These are phyloP conservation scores for Ennomos erosarius DNA, from an alignment of 2,888 invertebrate species.

Conservation along the genomic window DNA sequence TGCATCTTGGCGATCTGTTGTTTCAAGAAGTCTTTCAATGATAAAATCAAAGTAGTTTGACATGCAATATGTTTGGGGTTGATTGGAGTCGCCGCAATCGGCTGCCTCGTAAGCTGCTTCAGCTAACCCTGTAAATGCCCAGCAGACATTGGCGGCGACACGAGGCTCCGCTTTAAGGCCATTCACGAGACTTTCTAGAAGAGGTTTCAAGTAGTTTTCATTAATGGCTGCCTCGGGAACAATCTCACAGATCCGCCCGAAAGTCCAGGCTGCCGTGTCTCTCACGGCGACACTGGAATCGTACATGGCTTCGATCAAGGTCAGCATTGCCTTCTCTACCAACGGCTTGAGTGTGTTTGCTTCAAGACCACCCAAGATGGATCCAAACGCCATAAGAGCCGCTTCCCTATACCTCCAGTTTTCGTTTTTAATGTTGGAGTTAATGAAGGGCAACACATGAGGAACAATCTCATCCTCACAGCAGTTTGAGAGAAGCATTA, in stretches of 20 bases:
- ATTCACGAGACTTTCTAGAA: slow-evolving; percentile 92
- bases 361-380: slow-evolving; percentile 96
- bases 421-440: slow-evolving; percentile 95
- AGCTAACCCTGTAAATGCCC: slow-evolving; percentile 98
- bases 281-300: slow-evolving; percentile 97
- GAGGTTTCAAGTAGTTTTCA: slow-evolving; percentile 91
- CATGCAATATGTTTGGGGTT: slow-evolving; percentile 96
- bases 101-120: slow-evolving; percentile 98
- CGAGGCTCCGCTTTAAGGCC: slow-evolving; percentile 97
- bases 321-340: slow-evolving; percentile 98
- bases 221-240: slow-evolving; percentile 98
- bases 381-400: slow-evolving; percentile 99
- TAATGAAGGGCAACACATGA: slow-evolving; percentile 97
- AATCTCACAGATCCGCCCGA: slow-evolving; percentile 98
- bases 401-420: slow-evolving; percentile 98
- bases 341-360: slow-evolving; percentile 94
- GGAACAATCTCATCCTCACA: slow-evolving; percentile 99
- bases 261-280: slow-evolving; percentile 99
- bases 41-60: slow-evolving; percentile 98
- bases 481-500: slow-evolving; percentile 98
- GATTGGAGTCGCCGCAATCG: slow-evolving; percentile 87
- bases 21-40: slow-evolving; percentile 94
- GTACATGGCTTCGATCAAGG: slow-evolving; percentile 97
- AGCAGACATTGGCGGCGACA: slow-evolving; percentile 99
- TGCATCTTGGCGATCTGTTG: slow-evolving; percentile 97